phyloP scores from a whole-genome alignment of 2,113 vertebrate species.

The Phainopepla nitens region DNA sequence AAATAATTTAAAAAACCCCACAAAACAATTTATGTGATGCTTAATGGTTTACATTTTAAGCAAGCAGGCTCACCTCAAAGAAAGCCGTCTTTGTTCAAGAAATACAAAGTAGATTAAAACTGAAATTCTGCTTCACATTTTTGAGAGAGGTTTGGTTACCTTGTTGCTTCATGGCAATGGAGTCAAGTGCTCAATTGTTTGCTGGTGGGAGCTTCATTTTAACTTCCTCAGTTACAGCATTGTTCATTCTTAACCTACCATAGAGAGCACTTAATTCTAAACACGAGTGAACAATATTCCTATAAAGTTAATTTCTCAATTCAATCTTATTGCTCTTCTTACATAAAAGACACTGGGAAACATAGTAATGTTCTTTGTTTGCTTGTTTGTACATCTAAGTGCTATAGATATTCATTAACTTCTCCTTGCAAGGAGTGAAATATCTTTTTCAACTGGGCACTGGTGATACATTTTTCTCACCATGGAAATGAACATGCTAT shows the following conservation, averaged over 20 bases:
- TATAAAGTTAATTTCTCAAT: constrained; percentile 22
- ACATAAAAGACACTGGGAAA: neutral
- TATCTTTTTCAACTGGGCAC: neutral
- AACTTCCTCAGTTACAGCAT: neutral
- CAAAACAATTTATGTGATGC: neutral
- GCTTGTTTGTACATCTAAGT: neutral
- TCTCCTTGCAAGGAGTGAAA: neutral
- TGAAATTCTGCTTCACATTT: constrained; percentile 18
- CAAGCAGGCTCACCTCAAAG: neutral
- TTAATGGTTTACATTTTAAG: constrained; percentile 23
- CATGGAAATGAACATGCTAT: neutral
- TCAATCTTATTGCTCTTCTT: neutral
- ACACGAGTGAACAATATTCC: neutral
- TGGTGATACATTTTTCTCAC: neutral
- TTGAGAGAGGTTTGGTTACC: constrained; percentile 2
- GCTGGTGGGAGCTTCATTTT: constrained; percentile 13
- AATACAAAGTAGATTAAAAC: constrained; percentile 20
- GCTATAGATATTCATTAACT: neutral
- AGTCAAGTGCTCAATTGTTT: neutral
- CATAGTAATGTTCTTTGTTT: neutral
- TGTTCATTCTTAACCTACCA: constrained; percentile 1
- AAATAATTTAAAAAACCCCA: neutral
- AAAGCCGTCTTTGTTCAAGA: constrained; percentile 27
- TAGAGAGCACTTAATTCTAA: neutral
- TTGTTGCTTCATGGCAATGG: neutral